Evolutionary conservation across 2,888 invertebrate genomes (phyloP), one percentile per base, ranked within the genome.

Genomic region (Bellardia pandia): DNA sequence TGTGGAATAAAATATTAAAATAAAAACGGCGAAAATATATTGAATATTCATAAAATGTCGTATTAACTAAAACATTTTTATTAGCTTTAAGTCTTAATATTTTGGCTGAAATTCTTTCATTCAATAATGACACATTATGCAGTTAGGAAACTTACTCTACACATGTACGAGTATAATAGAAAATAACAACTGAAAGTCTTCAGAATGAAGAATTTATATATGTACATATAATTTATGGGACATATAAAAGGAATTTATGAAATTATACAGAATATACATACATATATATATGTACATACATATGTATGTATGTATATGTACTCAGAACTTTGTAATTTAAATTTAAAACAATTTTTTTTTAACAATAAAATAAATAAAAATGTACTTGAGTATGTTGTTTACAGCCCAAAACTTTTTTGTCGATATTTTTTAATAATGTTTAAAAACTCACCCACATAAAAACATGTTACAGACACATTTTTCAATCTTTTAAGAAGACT

Each of bases 391-490:
- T n/a, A n/a, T 56, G 16, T 56, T 6, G 16, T 60, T 60, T 60
- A 45, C 13, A 37, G 37, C 13, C 37, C 37, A 60, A 9, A 60
- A 40, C 58, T 40, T 64, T 40, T 40, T 64, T n/a, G n/a, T 64
- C n/a, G 62, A 64, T 64, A 40, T 37, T 64, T 64, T 40, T 64
- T 40, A n/a, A 64, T n/a, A 64, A 64, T 4, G 16, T 37, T 40
- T 8, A 79, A 69, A 23, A 64, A 45, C 11, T 77, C 83, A 51
- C 77, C 83, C 83, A 83, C 83, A 83, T 83, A 64, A 71, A 64
- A 83, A n/a, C 66, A 64, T 30, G 56, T 64, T 68, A 79, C 81
- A 81, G 66, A 76, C 77, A 77, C 77, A 77, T 85, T 60, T 77
- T 77, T 81, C 76, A 81, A 86, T 76, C 42, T 62, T 40, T 51